These are phyloP conservation scores for Clunio marinus DNA, from an alignment of 2,888 invertebrate species.

Conservation along the genomic window DNA sequence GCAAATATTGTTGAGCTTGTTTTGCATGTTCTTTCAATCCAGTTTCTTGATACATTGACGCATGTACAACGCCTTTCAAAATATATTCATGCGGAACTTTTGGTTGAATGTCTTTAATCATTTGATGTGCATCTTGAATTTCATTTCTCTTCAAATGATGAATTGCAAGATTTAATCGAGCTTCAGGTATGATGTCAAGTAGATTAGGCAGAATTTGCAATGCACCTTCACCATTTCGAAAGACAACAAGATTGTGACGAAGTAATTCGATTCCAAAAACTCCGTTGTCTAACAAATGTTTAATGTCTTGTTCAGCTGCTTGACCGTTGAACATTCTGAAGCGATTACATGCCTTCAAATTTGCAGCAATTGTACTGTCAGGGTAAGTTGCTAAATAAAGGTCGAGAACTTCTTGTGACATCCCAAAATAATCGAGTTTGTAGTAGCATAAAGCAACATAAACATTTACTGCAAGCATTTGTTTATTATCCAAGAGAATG, in stretches of 20 bases:
- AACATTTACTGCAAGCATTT: conserved; percentile 89
- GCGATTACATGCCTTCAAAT: conserved; percentile 75
- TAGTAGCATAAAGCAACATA: conserved; percentile 98
- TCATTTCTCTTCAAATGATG: conserved; percentile 88
- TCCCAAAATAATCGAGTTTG: conserved; percentile 97
- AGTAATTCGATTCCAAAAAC: conserved; percentile 83
- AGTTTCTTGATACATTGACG: conserved; percentile 85
- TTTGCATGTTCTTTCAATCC: conserved; percentile 93
- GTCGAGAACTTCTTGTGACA: conserved; percentile 93
- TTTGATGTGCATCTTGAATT: conserved; percentile 77
- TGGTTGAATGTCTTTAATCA: conserved; percentile 89
- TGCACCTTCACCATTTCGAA: conserved; percentile 89
- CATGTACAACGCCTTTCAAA: conserved; percentile 92
- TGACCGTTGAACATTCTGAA: conserved; percentile 88
- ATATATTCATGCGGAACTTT: conserved; percentile 94
- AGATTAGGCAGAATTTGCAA: conserved; percentile 83
- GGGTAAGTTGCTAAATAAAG: conserved; percentile 87
- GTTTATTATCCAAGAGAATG: conserved; percentile 86
- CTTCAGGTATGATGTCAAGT: conserved; percentile 94
- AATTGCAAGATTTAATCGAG: conserved; percentile 91
- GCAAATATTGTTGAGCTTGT: conserved; percentile 93
- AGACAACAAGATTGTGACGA: conserved; percentile 92
- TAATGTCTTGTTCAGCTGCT: conserved; percentile 90
- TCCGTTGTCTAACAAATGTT: conserved; percentile 68
- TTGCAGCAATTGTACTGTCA: conserved; percentile 92